phyloP scores from a whole-genome alignment of 2,113 vertebrate genomes.

The Marcusenius ussheri region DNA sequence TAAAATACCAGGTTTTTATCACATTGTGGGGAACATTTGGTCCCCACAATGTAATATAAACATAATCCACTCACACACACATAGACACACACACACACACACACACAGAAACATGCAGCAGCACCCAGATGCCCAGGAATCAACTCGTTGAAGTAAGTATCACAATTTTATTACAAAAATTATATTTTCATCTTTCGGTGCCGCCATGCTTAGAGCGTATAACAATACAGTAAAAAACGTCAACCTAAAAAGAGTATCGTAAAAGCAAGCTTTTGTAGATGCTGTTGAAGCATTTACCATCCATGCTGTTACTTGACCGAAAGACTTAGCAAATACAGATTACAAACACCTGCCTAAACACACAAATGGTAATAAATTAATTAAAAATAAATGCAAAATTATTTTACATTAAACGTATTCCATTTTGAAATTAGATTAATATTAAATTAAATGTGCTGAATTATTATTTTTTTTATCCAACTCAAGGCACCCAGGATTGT shows the following conservation, averaged over 20 bases:
- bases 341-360: constrained; percentile 55
- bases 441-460: constrained; percentile 52
- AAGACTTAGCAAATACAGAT: constrained; percentile 54
- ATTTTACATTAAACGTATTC: not conserved
- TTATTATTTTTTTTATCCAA: constrained; percentile 48
- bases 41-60: no score
- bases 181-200: constrained; percentile 61
- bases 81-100: constrained; percentile 15
- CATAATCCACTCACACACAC: constrained; percentile 8
- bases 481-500: constrained; percentile 79
- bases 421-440: constrained; percentile 43
- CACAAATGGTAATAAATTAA: constrained; percentile 39
- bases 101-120: not conserved
- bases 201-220: constrained; percentile 70
- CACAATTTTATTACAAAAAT: constrained; percentile 75
- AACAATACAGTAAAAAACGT: constrained; percentile 69
- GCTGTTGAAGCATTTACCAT: constrained; percentile 59
- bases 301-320: constrained; percentile 67
- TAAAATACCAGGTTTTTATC: no score
- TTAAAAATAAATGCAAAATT: constrained; percentile 34
- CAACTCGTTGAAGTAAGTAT: constrained; percentile 50
- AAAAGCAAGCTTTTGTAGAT: constrained; percentile 59
- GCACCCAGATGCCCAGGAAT: not conserved
- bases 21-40: no score
- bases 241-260: constrained; percentile 53